Conservation (phyloP, 2,888 invertebrate genomes). For the Ecliptopera silaceata region DNA sequence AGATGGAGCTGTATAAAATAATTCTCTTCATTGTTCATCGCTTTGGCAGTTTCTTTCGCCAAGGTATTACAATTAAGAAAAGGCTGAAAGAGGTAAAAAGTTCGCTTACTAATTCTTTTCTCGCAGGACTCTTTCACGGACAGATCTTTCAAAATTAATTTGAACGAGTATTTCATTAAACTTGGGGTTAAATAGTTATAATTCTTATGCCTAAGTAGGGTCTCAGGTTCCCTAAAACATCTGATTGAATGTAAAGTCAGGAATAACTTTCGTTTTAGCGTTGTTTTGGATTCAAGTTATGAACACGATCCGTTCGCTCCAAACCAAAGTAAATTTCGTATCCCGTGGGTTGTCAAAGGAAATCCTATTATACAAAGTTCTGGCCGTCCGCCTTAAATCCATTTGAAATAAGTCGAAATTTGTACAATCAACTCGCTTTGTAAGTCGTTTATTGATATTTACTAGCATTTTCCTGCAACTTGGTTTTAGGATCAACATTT, state of each 20-base stretch:
- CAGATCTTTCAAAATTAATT: conserved; percentile 35
- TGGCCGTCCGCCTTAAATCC: conserved; percentile 24
- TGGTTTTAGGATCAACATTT: too few species aligned
- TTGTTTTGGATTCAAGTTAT: conserved; percentile 29
- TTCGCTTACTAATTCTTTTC: conserved; percentile 7
- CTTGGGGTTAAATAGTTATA: conserved; percentile 15
- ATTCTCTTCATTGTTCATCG: too few species aligned
- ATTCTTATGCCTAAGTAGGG: conserved; percentile 9
- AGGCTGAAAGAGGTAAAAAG: conserved; percentile 10
- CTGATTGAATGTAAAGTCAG: conserved; percentile 35
- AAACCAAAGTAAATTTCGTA: neutral
- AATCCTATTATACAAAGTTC: conserved; percentile 33
- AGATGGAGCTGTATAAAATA: too few species aligned
- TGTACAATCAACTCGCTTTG: conserved; percentile 12
- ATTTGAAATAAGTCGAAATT: conserved; percentile 18
- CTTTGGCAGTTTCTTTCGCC: neutral
- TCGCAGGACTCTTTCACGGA: conserved; percentile 17
- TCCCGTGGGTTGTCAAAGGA: conserved; percentile 31
- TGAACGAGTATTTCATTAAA: conserved; percentile 31
- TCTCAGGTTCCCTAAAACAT: conserved; percentile 25
- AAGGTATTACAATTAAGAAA: neutral
- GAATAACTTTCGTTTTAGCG: conserved; percentile 36
- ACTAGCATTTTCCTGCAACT: neutral
- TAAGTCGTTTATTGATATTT: conserved; percentile 1
- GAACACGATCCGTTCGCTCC: conserved; percentile 31